These are phyloP conservation scores for Masticophis lateralis DNA, from an alignment of 2,797 vertebrate species.

Conservation along the genomic window DNA sequence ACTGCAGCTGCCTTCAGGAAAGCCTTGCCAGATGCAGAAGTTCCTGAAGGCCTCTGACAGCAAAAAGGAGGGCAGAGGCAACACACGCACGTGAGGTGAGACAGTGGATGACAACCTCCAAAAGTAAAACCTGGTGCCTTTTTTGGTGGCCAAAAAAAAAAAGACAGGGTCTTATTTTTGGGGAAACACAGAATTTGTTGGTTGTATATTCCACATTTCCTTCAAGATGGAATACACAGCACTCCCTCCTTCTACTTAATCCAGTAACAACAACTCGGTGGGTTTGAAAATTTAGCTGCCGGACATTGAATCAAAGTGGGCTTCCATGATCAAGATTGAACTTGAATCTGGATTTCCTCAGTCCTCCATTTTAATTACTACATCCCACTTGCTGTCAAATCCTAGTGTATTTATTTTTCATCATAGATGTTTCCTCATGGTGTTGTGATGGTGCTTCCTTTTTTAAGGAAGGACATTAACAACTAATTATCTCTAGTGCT, in stretches of 20 bases:
- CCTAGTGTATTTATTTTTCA: conserved; percentile 31
- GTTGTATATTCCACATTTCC: background rate
- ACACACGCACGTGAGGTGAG: too few species aligned
- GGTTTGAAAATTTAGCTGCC: background rate
- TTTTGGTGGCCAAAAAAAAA: too few species aligned
- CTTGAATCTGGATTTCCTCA: background rate
- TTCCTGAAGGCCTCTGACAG: too few species aligned
- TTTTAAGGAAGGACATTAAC: conserved; percentile 24
- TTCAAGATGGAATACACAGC: background rate
- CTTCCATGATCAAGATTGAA: background rate
- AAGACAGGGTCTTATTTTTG: too few species aligned
- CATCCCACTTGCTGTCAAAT: background rate
- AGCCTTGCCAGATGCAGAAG: too few species aligned
- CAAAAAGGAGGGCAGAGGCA: too few species aligned
- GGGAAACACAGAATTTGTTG: background rate
- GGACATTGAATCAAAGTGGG: background rate
- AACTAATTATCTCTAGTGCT: conserved; percentile 24
- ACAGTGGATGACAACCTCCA: too few species aligned
- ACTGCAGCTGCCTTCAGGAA: too few species aligned
- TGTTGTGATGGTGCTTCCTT: conserved; percentile 33
- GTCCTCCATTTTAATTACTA: background rate
- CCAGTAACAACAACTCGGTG: background rate
- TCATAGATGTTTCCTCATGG: conserved; percentile 42
- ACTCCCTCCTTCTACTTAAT: background rate
- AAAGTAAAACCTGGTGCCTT: too few species aligned